A percentile compares a stretch with the other conserved stretches of the same genome.
Evolutionary conservation across 1,140 invertebrate genomes (phyloP).

Genomic region (Triops longicaudatus): DNA sequence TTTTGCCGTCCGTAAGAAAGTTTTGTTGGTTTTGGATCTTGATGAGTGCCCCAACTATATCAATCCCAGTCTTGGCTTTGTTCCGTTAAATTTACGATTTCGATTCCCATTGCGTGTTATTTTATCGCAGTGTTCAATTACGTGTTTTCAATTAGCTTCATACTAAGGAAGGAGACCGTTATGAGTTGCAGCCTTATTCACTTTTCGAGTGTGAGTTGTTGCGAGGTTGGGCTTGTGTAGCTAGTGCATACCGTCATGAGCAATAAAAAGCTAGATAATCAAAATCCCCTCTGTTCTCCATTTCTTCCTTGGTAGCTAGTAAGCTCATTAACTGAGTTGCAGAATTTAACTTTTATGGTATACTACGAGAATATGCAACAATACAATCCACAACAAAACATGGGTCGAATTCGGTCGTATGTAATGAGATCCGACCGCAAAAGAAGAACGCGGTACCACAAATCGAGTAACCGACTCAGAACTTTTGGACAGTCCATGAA

Average conservation of each 20-base stretch:
- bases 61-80: not conserved
- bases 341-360: too few relatives aligned
- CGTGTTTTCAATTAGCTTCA: not conserved
- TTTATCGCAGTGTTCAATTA: not conserved
- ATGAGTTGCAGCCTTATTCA: constrained; percentile 1
- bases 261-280: not conserved
- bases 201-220: not conserved
- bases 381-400: too few relatives aligned
- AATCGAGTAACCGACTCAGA: too few relatives aligned
- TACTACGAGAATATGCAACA: too few relatives aligned
- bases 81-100: not conserved
- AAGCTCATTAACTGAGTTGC: too few relatives aligned
- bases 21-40: not conserved
- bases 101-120: not conserved
- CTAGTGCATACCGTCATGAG: not conserved
- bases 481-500: too few relatives aligned
- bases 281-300: not conserved
- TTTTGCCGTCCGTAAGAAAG: not conserved
- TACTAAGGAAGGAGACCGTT: not conserved
- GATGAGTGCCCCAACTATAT: not conserved
- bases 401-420: too few relatives aligned
- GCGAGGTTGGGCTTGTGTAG: constrained; percentile 10
- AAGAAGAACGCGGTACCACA: too few relatives aligned
- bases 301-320: too few relatives aligned
- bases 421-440: too few relatives aligned